Evolutionary conservation across 2,113 vertebrate species (phyloP).

Genomic region (Theropithecus gelada): DNA sequence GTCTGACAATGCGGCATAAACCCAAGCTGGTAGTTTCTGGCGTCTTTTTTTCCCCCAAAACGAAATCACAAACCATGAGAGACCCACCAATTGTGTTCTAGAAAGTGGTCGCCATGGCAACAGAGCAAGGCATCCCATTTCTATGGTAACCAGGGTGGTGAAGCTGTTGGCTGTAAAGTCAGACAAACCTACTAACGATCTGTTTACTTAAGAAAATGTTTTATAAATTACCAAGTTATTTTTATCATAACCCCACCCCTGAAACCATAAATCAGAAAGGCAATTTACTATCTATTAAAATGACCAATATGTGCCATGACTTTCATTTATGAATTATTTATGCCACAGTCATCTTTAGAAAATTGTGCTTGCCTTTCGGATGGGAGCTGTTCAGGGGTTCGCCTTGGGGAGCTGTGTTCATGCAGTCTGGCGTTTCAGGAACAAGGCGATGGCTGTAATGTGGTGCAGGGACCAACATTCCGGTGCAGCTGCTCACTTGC

Average conservation of each 20-base stretch:
- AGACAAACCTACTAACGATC: conserved; percentile 85
- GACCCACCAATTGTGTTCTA: conserved; percentile 79
- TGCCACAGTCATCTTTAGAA: conserved; percentile 68
- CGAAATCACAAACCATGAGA: conserved; percentile 74
- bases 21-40: conserved; percentile 61
- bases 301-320: conserved; percentile 67
- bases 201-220: conserved; percentile 83
- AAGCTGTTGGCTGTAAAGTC: conserved; percentile 82
- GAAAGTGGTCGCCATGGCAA: conserved; percentile 83
- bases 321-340: conserved; percentile 80
- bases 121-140: conserved; percentile 82
- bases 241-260: conserved; percentile 75
- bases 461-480: neutral
- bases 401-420: neutral
- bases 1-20: conserved; percentile 13
- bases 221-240: conserved; percentile 84
- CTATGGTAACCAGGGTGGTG: conserved; percentile 84
- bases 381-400: conserved; percentile 32
- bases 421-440: neutral
- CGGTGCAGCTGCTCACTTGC: neutral
- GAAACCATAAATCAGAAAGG: conserved; percentile 80
- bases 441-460: neutral
- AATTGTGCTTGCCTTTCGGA: conserved; percentile 33
- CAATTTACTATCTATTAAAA: conserved; percentile 78
- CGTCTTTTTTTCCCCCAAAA: conserved; percentile 52